Base-by-base conservation (phyloP, 2,113 vertebrate genomes). In the Candoia aspera region DNA sequence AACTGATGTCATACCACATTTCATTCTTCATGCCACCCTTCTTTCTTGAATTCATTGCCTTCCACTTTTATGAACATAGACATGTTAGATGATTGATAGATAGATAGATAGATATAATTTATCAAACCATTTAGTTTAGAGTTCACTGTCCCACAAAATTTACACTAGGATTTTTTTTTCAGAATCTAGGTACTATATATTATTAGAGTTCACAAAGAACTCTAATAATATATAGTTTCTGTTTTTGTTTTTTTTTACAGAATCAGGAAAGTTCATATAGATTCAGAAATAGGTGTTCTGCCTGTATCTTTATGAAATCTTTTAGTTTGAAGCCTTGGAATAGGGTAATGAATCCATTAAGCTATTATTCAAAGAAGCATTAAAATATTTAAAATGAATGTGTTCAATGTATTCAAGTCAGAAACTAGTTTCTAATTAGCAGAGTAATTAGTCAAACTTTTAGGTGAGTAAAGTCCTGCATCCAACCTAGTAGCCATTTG, bases 361-460 rank as follows among this genome's bases (percentile, higher is more conserved):
- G 49, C 68, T 92, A 86, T 62, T 93, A 73, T 24, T 86, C 37
- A 85, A 91, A 93, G 12, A 4, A 84, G 89, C 90, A 21, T 55
- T 91, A 90, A 62, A 88, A 87, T 17, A 62, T 92, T 88, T 0
- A 37, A 92, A 1, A 1, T 93, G 89, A 33, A 2, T 86, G 59
- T 23, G 84, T 87, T 90, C 15, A 0, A 60, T 5, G 0, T 49
- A 92, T 92, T 84, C 84, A 87, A 92, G 92, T 12, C 92, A 90
- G 0, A 85, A 93, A 3, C 62, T 58, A 84, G 33, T 92, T 62
- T 49, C 87, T 86, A 90, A 86, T 0, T 73, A 91, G 29, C 17
- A 84, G 10, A 54, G n/a, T 53, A 84, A 5, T 42, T 93, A 95
- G 93, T 73, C 33, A 94, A 86, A 12, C 0, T 93, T 95, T 95